phyloP scores from a whole-genome alignment of 2,797 vertebrate genomes.

The Gouania willdenowi region DNA sequence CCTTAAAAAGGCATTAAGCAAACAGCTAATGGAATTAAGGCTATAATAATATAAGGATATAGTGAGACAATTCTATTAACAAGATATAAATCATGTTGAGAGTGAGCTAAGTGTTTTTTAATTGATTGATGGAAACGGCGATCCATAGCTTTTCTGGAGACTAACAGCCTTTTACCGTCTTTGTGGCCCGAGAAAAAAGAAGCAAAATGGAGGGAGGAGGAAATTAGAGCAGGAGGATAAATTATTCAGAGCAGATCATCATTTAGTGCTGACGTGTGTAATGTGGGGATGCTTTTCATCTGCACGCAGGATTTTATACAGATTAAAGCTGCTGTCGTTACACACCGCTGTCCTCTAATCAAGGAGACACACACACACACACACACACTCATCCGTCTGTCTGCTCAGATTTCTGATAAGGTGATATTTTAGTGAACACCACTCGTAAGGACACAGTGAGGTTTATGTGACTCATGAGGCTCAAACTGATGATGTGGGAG shows the following conservation, averaged over 20 bases:
- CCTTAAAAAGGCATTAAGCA: slow-evolving; percentile 91
- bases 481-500: too few relatives aligned
- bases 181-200: slow-evolving; percentile 82
- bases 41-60: slow-evolving; percentile 98
- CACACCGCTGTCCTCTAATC: slow-evolving; percentile 52
- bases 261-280: slow-evolving; percentile 98
- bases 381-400: too few relatives aligned
- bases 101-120: slow-evolving; percentile 99
- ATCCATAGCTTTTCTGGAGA: slow-evolving; percentile 85
- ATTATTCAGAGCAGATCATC: slow-evolving; percentile 98
- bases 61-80: slow-evolving; percentile 99
- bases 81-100: slow-evolving; percentile 99
- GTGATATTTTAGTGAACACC: too few relatives aligned
- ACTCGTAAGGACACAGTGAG: too few relatives aligned
- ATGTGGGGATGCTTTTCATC: slow-evolving; percentile 99
- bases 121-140: slow-evolving; percentile 99
- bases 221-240: slow-evolving; percentile 90
- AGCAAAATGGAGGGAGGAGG: slow-evolving; percentile 87
- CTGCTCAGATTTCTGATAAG: too few relatives aligned
- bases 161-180: slow-evolving; percentile 91
- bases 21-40: slow-evolving; percentile 98
- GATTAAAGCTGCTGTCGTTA: slow-evolving; percentile 71
- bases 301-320: slow-evolving; percentile 75
- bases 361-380: slow-evolving; percentile 12
- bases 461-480: too few relatives aligned